Evolutionary conservation across 2,797 vertebrate species (phyloP), one percentile per base, ranked within the genome.

Genomic region (Falco peregrinus): DNA sequence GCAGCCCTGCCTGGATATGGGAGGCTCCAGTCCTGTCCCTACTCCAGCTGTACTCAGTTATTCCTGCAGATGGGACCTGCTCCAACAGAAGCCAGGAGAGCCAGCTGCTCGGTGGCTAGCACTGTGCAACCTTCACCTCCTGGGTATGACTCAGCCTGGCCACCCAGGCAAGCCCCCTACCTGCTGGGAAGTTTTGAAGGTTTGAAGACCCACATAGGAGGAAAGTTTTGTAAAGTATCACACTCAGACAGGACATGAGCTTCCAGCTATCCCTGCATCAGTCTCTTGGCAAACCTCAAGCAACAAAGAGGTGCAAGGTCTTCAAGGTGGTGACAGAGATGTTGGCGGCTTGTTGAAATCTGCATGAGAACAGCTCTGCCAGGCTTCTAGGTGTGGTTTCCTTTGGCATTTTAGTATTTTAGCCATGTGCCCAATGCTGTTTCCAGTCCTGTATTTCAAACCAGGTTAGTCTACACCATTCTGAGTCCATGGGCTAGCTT

Each of bases 41-140:
- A 12, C 21, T 60, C 35, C 28, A 3, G 43, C 3, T 57, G n/a
- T 67, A 28, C 59, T 39, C 43, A 43, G 22, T 22, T 57, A 8
- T 74, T 74, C 73, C 41, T 75, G 74, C 50, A 65, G 39, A 64
- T 1, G 1, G 50, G 50, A 65, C 22, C 16, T 1, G 0, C 33
- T 76, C 33, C 59, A 77, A 73, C 43, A 43, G 37, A 43, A 59
- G 18, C 24, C 48, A n/a, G 43, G 31, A 82, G 18, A 92, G 41
- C 8, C 59, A n/a, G 35, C 5, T 8, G 0, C 39, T 56, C 1
- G 0, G 3, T 26, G 54, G 13, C 4, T 39, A 37, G 26, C 0
- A 0, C 8, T 39, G 37, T n/a, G 8, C 13, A 68, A 9, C 54
- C 19, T 51, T 50, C 51, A n/a, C 6, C 22, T 77, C 26, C 53